These are phyloP conservation scores for Gymnopithys bicolor DNA, from an alignment of 2,797 vertebrate genomes.

Conservation along the genomic window DNA sequence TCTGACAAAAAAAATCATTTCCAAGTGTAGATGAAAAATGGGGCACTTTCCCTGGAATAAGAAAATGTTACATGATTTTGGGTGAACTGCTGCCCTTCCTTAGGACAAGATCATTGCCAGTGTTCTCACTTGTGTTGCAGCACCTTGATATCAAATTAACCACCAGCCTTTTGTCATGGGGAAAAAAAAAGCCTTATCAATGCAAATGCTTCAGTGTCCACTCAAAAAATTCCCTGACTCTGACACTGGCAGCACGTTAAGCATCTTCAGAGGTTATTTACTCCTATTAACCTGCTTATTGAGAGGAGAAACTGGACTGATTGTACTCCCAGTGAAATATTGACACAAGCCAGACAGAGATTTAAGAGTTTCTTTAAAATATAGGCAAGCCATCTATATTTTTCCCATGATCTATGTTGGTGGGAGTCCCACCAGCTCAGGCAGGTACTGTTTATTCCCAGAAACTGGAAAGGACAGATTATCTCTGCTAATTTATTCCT, in stretches of 20 bases:
- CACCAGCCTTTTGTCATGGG: background rate
- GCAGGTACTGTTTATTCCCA: background rate
- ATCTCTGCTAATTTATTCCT: background rate
- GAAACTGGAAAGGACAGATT: background rate
- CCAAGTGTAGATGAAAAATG: conserved; percentile 49
- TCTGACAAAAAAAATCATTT: conserved; percentile 46
- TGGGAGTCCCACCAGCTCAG: background rate
- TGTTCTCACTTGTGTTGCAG: background rate
- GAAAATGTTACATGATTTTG: background rate
- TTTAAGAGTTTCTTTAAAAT: conserved; percentile 39
- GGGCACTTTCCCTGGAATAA: background rate
- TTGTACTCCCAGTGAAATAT: conserved; percentile 8
- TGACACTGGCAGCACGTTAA: background rate
- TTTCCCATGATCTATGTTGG: conserved; percentile 8
- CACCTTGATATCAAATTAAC: background rate
- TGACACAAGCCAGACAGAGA: conserved; percentile 25
- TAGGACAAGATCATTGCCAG: background rate
- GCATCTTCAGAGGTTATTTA: conserved; percentile 22
- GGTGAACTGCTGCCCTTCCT: background rate
- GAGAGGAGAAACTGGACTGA: conserved; percentile 6
- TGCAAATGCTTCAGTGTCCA: background rate
- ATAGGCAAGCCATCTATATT: conserved; percentile 34
- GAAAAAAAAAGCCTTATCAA: background rate
- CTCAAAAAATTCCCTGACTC: background rate
- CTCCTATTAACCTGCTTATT: background rate